These are phyloP conservation scores for Beris chalybata DNA, from an alignment of 2,888 invertebrate genomes.

Conservation along the genomic window DNA sequence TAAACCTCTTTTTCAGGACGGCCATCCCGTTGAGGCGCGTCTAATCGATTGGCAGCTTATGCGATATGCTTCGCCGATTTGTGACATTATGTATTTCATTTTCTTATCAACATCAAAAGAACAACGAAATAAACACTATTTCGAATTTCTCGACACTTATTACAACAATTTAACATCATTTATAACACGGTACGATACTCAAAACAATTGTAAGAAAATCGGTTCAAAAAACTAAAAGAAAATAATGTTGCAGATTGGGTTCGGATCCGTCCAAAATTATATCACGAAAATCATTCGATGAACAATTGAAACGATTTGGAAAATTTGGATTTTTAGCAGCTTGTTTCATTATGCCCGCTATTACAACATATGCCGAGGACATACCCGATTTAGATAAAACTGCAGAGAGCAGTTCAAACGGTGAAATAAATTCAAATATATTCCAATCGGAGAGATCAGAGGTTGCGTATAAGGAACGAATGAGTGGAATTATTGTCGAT, in stretches of 20 bases:
- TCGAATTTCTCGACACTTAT: constrained; percentile 46
- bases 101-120: constrained; percentile 47
- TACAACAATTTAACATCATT: constrained; percentile 44
- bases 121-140: constrained; percentile 45
- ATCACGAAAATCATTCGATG: constrained; percentile 44
- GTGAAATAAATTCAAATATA: constrained; percentile 40
- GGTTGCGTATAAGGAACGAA: constrained; percentile 43
- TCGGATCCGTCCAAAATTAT: constrained; percentile 44
- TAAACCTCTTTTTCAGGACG: constrained; percentile 38
- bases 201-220: neutral
- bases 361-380: constrained; percentile 46
- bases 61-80: constrained; percentile 50
- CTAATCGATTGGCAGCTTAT: constrained; percentile 53
- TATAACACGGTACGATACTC: constrained; percentile 43
- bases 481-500: constrained; percentile 48
- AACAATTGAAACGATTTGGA: constrained; percentile 45
- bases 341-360: constrained; percentile 49
- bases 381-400: constrained; percentile 49
- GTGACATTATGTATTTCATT: constrained; percentile 50
- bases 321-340: constrained; percentile 48
- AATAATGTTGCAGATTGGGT: constrained; percentile 44
- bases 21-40: constrained; percentile 42
- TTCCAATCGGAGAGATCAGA: constrained; percentile 26
- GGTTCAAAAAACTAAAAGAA: neutral
- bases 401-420: constrained; percentile 46